Evolutionary conservation across 1,140 invertebrate genomes (phyloP), one percentile per base, ranked within the genome.

Genomic region (Drosophila nigromelanica): DNA sequence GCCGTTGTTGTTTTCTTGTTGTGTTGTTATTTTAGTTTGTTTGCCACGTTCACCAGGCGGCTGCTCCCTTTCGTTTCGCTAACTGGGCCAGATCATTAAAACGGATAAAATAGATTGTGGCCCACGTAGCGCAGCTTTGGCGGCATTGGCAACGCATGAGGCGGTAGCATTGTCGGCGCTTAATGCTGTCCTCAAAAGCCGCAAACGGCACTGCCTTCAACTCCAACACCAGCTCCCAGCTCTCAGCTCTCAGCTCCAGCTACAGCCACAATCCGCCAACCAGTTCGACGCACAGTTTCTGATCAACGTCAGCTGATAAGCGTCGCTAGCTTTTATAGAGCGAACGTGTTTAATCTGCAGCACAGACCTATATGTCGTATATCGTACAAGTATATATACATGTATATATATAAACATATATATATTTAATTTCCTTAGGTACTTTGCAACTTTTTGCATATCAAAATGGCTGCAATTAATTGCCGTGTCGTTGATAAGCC

Each of bases 61-160:
- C 73, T 86, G 81, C 81, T 87, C 82, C 82, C 82, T 87, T 87
- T 89, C 82, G 82, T 62, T 87, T 89, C 82, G 83, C 75, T 89
- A 87, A 87, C 82, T 87, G 82, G 82, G 82, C 63, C 82, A 87
- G 82, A 87, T 87, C 82, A 87, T 87, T 87, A 87, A 87, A 87
- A 83, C 82, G 82, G 83, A 87, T 87, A 87, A 87, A 87, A 82
- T 82, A 78, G 82, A 87, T 87, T 89, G 82, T 87, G 83, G 78
- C 55, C 83, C 82, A 87, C 79, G 83, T 86, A 87, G 78, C 58
- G 66, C 68, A 58, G 69, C 62, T 63, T 63, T 70, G 56, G 48
- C 60, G 59, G 73, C 67, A 35, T n/a, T 30, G 55, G 39, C 70
- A 55, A 58, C 54, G 54, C 70, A 59, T 58, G 66, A 66, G 77